Conservation (phyloP, 2,113 vertebrate species). For the Heliornis fulica region DNA sequence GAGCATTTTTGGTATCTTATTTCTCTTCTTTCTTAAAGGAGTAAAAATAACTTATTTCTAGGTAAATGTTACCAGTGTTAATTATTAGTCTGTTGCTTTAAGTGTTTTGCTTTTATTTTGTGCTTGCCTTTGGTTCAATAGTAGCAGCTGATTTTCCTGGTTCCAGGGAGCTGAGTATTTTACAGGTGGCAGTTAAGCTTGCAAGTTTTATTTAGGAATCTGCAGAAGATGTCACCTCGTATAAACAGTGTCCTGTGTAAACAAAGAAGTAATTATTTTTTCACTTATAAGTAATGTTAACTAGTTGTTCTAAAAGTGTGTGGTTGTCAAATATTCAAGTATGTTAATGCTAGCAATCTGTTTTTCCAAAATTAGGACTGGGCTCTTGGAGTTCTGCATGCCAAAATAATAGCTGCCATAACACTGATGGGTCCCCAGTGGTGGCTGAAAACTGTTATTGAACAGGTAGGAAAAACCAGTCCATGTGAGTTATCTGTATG, state of each 20-base stretch:
- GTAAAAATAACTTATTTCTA: neutral
- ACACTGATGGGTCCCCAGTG: conserved; percentile 99
- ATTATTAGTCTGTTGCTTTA: neutral
- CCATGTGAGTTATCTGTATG: neutral
- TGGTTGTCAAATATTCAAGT: neutral
- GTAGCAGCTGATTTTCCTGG: neutral
- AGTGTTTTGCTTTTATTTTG: neutral
- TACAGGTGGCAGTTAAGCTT: neutral
- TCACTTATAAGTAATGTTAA: neutral
- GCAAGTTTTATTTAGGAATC: neutral
- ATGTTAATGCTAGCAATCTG: neutral
- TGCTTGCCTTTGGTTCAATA: neutral
- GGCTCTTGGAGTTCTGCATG: conserved; percentile 98
- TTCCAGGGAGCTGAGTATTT: neutral
- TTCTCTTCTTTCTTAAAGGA: neutral
- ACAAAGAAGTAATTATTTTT: neutral
- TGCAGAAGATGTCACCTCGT: neutral
- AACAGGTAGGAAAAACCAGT: conserved; percentile 80
- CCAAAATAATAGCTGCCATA: conserved; percentile 99
- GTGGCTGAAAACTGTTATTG: conserved; percentile 99
- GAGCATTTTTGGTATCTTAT: neutral
- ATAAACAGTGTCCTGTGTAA: neutral
- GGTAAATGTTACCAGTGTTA: neutral
- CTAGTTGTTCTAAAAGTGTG: neutral
- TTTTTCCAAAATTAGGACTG: conserved; percentile 83